Base-by-base conservation (phyloP, 2,113 vertebrate genomes). In the Mus spicilegus region DNA sequence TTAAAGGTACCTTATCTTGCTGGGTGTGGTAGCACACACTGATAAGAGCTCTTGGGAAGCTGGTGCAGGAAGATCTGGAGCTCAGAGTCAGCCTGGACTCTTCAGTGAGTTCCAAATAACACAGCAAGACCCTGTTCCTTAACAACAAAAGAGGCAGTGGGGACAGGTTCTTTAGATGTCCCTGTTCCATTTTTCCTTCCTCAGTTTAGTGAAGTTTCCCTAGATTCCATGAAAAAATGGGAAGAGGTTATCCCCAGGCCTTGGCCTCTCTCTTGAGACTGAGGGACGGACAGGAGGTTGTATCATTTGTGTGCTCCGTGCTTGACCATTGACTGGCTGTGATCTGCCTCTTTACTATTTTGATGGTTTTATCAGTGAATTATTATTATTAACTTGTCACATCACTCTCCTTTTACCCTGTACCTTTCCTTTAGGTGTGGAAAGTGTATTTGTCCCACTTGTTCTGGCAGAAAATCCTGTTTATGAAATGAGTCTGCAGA, bases 401-500 rank as follows among this genome's bases (percentile, higher is more conserved):
- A 65, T 88, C 80, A 95, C 88, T 90, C 89, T 80, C 89, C 30
- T 96, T 91, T 87, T 42, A 88, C 33, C 70, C 51, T 39, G 33
- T 90, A 67, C 56, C 12, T 39, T 61, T 89, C 88, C 39, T 95
- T 94, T 89, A 92, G 70, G n/a, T 85, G 7, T 63, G 75, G 51
- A 78, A 61, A 76, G 49, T 51, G 56, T 87, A 4, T 70, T 46
- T 72, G 39, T 61, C 2, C 20, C 16, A 49, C 12, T 70, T 92
- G 49, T 95, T 65, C 49, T 87, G 58, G 39, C 95, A 22, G 92
- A 84, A 95, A 80, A 13, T 65, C 80, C 61, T 63, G 11, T 80
- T 93, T 95, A 78, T 93, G 89, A 88, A 94, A 77, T 89, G 93
- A 80, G 92, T 93, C 19, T 96, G n/a, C 36, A 95, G 58, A 69